Conservation (phyloP, 2,888 invertebrate species). For the Dorcus hopei region DNA sequence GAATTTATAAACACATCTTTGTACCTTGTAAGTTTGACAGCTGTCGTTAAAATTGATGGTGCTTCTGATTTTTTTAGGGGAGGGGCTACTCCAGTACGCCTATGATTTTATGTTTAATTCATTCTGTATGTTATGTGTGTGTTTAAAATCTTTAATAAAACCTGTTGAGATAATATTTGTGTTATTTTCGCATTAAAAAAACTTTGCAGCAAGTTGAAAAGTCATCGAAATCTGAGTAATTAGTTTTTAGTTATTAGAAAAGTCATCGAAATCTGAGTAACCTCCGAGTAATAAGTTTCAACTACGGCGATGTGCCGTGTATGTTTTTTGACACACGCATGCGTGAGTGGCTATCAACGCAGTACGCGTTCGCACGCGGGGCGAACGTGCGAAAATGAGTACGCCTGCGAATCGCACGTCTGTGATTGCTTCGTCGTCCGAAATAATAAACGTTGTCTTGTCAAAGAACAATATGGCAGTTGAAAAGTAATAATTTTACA, state of each 20-base stretch:
- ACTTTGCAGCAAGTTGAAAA: background rate
- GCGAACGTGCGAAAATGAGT: slow-evolving; percentile 24
- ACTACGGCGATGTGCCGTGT: slow-evolving; percentile 8
- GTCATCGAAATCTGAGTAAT: background rate
- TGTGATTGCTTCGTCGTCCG: slow-evolving; percentile 23
- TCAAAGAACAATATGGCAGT: slow-evolving; percentile 49
- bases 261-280: too few species aligned
- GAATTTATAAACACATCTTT: too few species aligned
- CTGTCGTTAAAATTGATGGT: too few species aligned
- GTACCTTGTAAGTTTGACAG: too few species aligned
- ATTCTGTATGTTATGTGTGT: too few species aligned
- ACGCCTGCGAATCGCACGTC: slow-evolving; percentile 24
- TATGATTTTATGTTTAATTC: too few species aligned
- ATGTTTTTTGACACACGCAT: slow-evolving; percentile 26
- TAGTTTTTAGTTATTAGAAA: background rate
- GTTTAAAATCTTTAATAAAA: too few species aligned
- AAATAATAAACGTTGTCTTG: slow-evolving; percentile 34
- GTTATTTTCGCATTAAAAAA: background rate
- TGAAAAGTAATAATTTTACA: slow-evolving; percentile 41
- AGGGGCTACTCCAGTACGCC: too few species aligned
- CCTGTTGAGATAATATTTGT: background rate
- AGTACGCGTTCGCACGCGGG: slow-evolving; percentile 21
- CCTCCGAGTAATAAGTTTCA: background rate
- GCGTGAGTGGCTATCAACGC: slow-evolving; percentile 28
- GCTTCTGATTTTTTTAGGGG: too few species aligned